Evolutionary conservation across 2,888 invertebrate species (phyloP), one percentile per base, ranked within the genome.

Genomic region (Drosophila kuntzei): DNA sequence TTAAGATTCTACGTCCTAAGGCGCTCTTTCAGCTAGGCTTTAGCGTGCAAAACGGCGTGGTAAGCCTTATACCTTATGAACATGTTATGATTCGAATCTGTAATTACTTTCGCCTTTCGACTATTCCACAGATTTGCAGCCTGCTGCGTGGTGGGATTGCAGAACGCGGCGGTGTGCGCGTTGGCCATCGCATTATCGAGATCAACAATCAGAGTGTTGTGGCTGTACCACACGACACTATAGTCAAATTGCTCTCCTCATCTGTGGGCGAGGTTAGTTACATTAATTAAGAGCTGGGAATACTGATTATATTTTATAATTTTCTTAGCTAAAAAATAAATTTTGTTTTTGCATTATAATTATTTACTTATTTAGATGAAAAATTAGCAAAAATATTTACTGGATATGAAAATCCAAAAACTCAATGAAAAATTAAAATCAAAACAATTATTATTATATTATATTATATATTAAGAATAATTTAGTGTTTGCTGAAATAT

Each of bases 161-260:
- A 54, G 99, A 99, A 93, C 94, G 99, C 78, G 99, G 99, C 76
- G 99, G 99, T 36, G 99, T 99, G 71, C 95, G 99, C 75, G 99
- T 99, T 22, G 99, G 99, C 0, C 99, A 99, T 93, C 95, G 99
- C 89, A 99, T 99, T 92, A 99, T 99, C 90, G 99, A 99, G 95
- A 99, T 99, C 91, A 99, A 99, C 94, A 97, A 98, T 93, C 98
- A 99, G 93, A 99, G 99, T 93, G 99, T 99, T 67, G 99, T 99
- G 67, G 99, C 99, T 82, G 99, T 99, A 80, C 98, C 99, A 83
- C 99, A 99, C 94, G 99, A 99, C 93, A 97, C 98, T 92, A 99
- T 99, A 92, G 99, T 99, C 91, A 99, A 99, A 93, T 95, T 99
- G 92, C 94, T 99, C 82, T 99, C 99, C 80, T 99, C 99, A 61